Base-by-base conservation (phyloP, 2,888 invertebrate genomes). In the Melanostoma scalare region DNA sequence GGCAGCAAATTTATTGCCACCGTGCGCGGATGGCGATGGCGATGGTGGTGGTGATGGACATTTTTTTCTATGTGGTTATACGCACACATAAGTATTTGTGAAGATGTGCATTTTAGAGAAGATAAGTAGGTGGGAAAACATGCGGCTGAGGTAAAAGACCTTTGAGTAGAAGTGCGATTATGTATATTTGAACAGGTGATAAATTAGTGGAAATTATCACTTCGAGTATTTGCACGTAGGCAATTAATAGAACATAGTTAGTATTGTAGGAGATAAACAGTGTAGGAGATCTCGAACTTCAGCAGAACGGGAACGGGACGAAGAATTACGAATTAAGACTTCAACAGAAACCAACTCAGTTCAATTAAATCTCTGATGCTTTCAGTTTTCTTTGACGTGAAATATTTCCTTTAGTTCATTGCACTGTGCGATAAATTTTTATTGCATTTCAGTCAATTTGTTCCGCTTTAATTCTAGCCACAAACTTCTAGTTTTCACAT, bases 131-230 rank as follows among this genome's bases (percentile, higher is more conserved):
- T 52, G 61, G 79, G 55, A 36, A 35, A 46, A 50, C 55, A 61
- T 63, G 44, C 42, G 77, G 65, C 56, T 35, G 67, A 63, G 79
- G 79, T 69, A 69, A 74, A 73, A 79, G 78, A 79, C 79, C 74
- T 79, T 68, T 79, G 50, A 61, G 46, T 55, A 9, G 50, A 63
- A 38, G 61, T 73, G 50, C 61, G 60, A 68, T 60, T 73, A 73
- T 55, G 30, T 69, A 69, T 42, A 30, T 55, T 55, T 55, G 53
- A 68, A 20, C 35, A 55, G 50, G 52, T 67, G 60, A 68, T 67
- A 73, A 79, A 68, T 73, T 79, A 67, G 65, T 58, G 52, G 38
- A 65, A 72, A 77, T 77, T 77, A 65, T 71, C 61, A 35, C 48
- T 31, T 44, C 35, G 20, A 9, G 50, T 44, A 50, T 30, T 36